Percentiles rank a stretch among this genome's conserved stretches.
phyloP scores from a whole-genome alignment of 2,888 invertebrate species.

The Deladenus siricidicola region DNA sequence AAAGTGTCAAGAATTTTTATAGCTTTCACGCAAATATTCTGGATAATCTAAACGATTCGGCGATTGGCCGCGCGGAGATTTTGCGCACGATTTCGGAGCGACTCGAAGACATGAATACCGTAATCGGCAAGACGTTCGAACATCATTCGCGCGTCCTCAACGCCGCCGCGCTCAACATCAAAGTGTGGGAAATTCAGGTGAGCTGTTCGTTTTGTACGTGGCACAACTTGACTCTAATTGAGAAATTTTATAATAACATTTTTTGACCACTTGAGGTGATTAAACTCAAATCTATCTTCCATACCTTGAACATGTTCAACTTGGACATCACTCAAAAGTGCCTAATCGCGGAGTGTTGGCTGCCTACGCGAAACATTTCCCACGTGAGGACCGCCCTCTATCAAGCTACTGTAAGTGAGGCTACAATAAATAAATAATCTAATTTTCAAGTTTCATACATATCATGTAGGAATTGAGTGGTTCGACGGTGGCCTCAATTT shows the following conservation, averaged over 20 bases:
- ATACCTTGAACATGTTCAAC: constrained; percentile 92
- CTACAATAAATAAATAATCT: too few species aligned
- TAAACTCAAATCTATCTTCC: constrained; percentile 96
- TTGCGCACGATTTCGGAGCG: neutral
- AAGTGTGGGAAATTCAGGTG: constrained; percentile 86
- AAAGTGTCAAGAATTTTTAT: neutral
- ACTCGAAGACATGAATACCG: constrained; percentile 80
- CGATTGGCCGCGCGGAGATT: neutral
- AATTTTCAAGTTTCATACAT: too few species aligned
- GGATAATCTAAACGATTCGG: neutral
- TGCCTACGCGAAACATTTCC: constrained; percentile 75
- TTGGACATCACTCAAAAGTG: constrained; percentile 98
- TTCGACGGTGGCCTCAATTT: constrained; percentile 85
- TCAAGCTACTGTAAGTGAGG: too few species aligned
- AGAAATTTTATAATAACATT: neutral
- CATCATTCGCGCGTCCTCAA: constrained; percentile 91
- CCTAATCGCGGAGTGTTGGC: constrained; percentile 96
- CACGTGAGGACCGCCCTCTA: constrained; percentile 76
- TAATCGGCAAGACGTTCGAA: constrained; percentile 89
- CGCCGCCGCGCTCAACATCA: constrained; percentile 91
- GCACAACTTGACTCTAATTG: neutral
- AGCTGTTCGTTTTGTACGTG: neutral
- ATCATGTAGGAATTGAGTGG: constrained; percentile 63
- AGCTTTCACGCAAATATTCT: neutral
- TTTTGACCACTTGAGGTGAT: constrained; percentile 61